Conservation (phyloP, 1,140 invertebrate genomes). For the Drosophila leontia region DNA sequence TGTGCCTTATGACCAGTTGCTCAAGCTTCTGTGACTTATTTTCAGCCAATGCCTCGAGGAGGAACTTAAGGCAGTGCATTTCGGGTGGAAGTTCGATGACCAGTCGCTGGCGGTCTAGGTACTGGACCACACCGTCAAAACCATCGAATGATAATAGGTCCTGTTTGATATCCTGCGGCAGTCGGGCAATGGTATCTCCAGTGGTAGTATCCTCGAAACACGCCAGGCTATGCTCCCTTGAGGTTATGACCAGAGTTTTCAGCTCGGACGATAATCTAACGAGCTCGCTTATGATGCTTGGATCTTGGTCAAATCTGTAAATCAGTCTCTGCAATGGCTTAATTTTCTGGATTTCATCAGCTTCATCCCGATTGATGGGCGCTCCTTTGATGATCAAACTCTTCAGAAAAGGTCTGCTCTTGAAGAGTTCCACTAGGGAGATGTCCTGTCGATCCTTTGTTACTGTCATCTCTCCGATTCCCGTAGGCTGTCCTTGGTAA, state of each 20-base stretch:
- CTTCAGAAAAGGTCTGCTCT: background rate
- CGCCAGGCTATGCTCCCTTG: background rate
- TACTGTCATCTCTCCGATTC: background rate
- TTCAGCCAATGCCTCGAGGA: background rate
- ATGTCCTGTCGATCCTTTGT: background rate
- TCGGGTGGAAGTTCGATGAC: background rate
- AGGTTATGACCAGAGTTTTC: background rate
- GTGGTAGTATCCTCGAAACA: background rate
- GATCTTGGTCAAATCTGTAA: background rate
- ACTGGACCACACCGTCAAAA: background rate
- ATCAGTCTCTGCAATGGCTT: background rate
- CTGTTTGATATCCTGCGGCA: background rate
- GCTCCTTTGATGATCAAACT: constrained; percentile 1
- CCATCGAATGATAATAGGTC: background rate
- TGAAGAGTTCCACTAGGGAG: background rate
- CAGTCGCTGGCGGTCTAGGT: background rate
- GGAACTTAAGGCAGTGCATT: background rate
- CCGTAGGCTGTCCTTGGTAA: background rate
- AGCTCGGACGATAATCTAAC: background rate
- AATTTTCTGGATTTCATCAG: constrained; percentile 1
- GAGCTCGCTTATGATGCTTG: background rate
- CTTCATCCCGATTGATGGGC: background rate
- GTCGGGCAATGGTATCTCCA: background rate
- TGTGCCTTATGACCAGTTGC: constrained; percentile 3
- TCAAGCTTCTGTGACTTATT: background rate